These are phyloP conservation scores for Melanaphis sacchari DNA, from an alignment of 1,140 invertebrate genomes.

Conservation along the genomic window DNA sequence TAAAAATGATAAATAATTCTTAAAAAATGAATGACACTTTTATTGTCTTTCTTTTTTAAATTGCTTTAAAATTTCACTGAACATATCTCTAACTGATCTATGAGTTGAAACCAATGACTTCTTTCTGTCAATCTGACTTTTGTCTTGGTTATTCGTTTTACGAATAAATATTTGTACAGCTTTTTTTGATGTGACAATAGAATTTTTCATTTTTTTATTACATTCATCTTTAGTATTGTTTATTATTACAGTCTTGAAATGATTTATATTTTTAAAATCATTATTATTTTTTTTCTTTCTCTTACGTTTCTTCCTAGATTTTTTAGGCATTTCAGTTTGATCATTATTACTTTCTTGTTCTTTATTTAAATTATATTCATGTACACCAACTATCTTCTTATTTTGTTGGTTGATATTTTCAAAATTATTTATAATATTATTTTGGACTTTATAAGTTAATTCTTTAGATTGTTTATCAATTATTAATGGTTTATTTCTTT, in stretches of 20 bases:
- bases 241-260: not conserved
- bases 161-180: conserved; percentile 29
- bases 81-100: conserved; percentile 3
- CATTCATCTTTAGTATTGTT: not conserved
- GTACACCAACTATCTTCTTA: not conserved
- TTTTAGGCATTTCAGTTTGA: not conserved
- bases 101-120: not conserved
- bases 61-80: not conserved
- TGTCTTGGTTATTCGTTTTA: not conserved
- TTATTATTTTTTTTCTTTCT: conserved; percentile 19
- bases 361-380: not conserved
- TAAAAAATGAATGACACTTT: not conserved
- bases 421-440: not conserved
- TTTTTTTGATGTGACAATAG: not conserved
- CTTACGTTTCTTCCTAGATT: conserved; percentile 15
- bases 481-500: not conserved
- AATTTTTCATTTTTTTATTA: not conserved
- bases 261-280: not conserved
- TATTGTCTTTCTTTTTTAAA: conserved; percentile 7
- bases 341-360: not conserved
- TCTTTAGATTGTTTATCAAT: not conserved
- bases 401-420: not conserved
- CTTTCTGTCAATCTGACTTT: not conserved
- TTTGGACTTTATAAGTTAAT: not conserved
- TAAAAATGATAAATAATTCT: not conserved